Percentiles rank a stretch among this genome's conserved stretches.
Conservation (phyloP, 2,113 vertebrate species). For the Anguilla japonica region DNA sequence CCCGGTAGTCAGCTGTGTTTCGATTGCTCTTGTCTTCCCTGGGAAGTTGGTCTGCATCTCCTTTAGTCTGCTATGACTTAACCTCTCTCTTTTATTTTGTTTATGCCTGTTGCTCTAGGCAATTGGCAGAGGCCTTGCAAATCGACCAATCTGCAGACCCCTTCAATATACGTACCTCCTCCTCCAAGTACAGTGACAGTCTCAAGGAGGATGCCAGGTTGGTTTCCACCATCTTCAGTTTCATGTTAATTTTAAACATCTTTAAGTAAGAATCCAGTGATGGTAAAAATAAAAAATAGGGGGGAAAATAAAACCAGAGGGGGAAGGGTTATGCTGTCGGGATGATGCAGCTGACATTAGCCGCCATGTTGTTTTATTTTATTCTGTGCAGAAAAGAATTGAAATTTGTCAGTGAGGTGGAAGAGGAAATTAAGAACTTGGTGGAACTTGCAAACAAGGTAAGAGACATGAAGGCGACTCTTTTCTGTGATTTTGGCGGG, state of each 20-base stretch:
- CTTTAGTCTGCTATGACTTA: neutral
- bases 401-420: conserved; percentile 89
- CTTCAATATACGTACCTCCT: conserved; percentile 79
- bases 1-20: neutral
- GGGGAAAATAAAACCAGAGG: neutral
- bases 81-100: neutral
- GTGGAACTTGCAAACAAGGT: conserved; percentile 94
- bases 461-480: conserved; percentile 39
- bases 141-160: conserved; percentile 87
- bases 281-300: neutral
- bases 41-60: neutral
- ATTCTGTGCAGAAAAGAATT: conserved; percentile 85
- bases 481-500: neutral
- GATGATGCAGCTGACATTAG: neutral
- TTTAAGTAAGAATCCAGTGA: neutral
- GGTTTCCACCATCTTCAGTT: neutral
- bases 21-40: too few species aligned
- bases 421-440: conserved; percentile 89
- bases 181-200: conserved; percentile 87
- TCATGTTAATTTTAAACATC: neutral
- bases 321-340: neutral
- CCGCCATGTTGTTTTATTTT: conserved; percentile 12
- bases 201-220: conserved; percentile 95
- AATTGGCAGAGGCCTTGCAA: conserved; percentile 90
- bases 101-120: conserved; percentile 43